phyloP scores from a whole-genome alignment of 1,140 invertebrate genomes.

The Pemphigus obesinymphae region DNA sequence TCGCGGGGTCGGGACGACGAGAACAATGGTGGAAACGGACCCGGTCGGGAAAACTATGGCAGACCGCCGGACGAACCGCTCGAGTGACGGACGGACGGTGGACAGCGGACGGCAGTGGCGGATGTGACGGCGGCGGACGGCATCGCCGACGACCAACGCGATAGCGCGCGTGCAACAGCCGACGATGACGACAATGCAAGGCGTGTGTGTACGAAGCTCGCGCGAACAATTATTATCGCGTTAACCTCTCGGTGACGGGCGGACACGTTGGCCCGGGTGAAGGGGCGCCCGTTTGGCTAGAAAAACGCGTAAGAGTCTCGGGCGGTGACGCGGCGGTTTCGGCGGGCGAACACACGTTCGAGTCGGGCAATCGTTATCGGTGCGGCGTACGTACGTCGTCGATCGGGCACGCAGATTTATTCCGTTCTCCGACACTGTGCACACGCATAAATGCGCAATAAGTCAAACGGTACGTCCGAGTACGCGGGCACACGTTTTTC shows the following conservation, averaged over 20 bases:
- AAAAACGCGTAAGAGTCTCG: too few species aligned
- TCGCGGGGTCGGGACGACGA: neutral
- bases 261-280: neutral
- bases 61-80: conserved; percentile 1
- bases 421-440: too few species aligned
- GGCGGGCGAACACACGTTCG: too few species aligned
- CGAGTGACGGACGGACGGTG: neutral
- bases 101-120: neutral
- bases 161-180: neutral
- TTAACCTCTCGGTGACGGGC: neutral
- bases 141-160: neutral
- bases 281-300: too few species aligned
- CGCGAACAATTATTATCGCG: neutral
- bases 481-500: too few species aligned
- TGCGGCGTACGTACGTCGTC: too few species aligned
- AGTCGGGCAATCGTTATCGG: too few species aligned
- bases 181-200: neutral
- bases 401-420: too few species aligned
- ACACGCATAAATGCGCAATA: too few species aligned
- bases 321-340: too few species aligned
- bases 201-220: neutral
- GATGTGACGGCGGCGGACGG: neutral
- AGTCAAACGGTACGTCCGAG: too few species aligned
- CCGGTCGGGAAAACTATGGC: neutral
- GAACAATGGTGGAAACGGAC: neutral